Evolutionary conservation across 2,888 invertebrate genomes (phyloP), one percentile per base, ranked within the genome.

Genomic region (Serripes groenlandicus): DNA sequence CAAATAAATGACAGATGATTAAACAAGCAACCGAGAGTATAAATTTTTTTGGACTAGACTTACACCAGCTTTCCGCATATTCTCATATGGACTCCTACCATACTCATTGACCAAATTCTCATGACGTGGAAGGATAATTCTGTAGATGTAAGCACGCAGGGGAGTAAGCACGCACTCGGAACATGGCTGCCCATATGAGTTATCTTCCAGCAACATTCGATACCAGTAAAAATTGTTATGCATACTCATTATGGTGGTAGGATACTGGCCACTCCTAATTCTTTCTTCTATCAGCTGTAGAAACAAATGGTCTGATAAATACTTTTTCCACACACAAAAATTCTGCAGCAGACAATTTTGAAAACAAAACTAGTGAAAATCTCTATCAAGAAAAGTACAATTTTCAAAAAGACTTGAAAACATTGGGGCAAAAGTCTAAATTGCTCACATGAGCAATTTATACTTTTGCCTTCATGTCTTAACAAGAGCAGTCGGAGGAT

Each of bases 191-290:
- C 90, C 87, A 23, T 69, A 73, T 3, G 64, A 68, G 15, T 82
- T 87, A 62, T 92, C 92, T 69, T 92, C 90, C 23, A 91, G 68
- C 60, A 92, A 73, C 89, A 91, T 87, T 15, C 92, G 85, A 42
- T 92, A 91, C 93, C 93, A 93, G 86, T 93, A 93, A 64, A 91
- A 90, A 34, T 89, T 90, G 32, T 90, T 87, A 72, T 93, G 91
- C 89, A 93, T 92, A 15, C 90, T 87, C 83, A 93, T 84, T 15
- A 92, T 72, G 54, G 79, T 87, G 52, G 85, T 73, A 0, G 92
- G 90, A 49, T 88, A 87, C 26, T 85, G 81, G 9, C 91, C 91
- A n/a, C 71, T 23, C 2, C 56, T 56, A 18, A 93, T 88, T 4
- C 87, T 84, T n/a, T 91, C 88, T 52, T 80, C 85, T 34, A 92